These are phyloP conservation scores for Nineta flava DNA, from an alignment of 2,888 invertebrate genomes.

Conservation along the genomic window DNA sequence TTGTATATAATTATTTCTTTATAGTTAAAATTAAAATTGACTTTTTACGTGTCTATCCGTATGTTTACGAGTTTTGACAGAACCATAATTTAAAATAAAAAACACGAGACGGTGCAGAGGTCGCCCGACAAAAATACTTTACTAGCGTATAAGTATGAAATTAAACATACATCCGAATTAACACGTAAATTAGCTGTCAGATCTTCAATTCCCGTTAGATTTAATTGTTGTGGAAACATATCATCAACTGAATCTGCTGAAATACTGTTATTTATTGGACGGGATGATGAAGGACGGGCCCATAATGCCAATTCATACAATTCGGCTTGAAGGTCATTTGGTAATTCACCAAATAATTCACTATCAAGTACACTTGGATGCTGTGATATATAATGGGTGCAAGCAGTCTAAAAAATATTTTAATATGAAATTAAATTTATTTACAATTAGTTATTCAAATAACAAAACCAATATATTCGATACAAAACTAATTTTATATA, in stretches of 20 bases:
- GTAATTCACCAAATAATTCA: conserved; percentile 38
- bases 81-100: no score
- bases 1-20: no score
- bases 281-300: conserved; percentile 15
- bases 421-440: no score
- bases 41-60: no score
- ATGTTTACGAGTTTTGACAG: no score
- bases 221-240: neutral
- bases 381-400: conserved; percentile 34
- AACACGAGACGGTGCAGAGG: no score
- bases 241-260: conserved; percentile 12
- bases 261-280: conserved; percentile 10
- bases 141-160: neutral
- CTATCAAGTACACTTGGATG: conserved; percentile 35
- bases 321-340: conserved; percentile 38
- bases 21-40: no score
- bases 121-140: no score
- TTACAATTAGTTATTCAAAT: no score
- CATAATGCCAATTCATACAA: conserved; percentile 30
- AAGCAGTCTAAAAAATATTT: conserved; percentile 27
- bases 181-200: conserved; percentile 13
- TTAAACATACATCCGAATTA: neutral
- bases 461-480: no score
- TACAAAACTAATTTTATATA: no score
- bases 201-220: conserved; percentile 12